Percentiles rank a stretch among this genome's conserved stretches.
These are phyloP conservation scores for Microtus richardsoni DNA, from an alignment of 2,113 vertebrate genomes.

Conservation along the genomic window DNA sequence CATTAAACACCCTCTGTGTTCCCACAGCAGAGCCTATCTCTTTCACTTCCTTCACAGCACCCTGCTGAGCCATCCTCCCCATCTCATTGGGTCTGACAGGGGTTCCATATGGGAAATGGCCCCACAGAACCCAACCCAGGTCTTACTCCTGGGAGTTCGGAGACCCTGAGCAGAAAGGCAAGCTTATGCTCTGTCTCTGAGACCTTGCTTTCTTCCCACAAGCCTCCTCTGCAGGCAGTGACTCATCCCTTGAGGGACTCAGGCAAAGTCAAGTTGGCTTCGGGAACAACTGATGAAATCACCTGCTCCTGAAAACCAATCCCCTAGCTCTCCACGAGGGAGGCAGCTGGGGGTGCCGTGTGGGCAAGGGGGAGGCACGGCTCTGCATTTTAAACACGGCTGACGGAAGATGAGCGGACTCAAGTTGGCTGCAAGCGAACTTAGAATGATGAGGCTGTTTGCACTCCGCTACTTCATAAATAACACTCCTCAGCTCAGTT, in stretches of 20 bases:
- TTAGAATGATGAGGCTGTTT: slow-evolving; percentile 71
- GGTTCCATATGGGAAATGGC: not conserved
- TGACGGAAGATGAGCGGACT: slow-evolving; percentile 59
- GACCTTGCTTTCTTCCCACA: slow-evolving; percentile 13
- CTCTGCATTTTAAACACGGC: slow-evolving; percentile 56
- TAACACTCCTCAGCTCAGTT: slow-evolving; percentile 78
- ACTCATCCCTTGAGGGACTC: slow-evolving; percentile 29
- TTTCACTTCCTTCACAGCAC: not conserved
- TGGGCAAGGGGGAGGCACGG: not conserved
- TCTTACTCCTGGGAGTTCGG: not conserved
- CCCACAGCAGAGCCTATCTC: not conserved
- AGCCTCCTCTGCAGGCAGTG: slow-evolving; percentile 30
- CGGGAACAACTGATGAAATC: slow-evolving; percentile 8
- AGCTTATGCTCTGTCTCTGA: not conserved
- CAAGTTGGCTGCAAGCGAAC: slow-evolving; percentile 68
- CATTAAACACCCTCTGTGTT: not conserved
- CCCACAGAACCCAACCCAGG: not conserved
- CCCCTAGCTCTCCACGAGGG: not conserved
- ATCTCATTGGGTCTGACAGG: not conserved
- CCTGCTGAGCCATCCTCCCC: not conserved
- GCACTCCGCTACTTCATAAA: slow-evolving; percentile 77
- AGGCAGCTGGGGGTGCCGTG: not conserved
- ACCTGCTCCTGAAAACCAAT: slow-evolving; percentile 59
- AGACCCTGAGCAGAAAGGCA: not conserved
- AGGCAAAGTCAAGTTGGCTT: slow-evolving; percentile 70